Evolutionary conservation across 2,797 vertebrate genomes (phyloP).

Genomic region (Enteromius mattozi): DNA sequence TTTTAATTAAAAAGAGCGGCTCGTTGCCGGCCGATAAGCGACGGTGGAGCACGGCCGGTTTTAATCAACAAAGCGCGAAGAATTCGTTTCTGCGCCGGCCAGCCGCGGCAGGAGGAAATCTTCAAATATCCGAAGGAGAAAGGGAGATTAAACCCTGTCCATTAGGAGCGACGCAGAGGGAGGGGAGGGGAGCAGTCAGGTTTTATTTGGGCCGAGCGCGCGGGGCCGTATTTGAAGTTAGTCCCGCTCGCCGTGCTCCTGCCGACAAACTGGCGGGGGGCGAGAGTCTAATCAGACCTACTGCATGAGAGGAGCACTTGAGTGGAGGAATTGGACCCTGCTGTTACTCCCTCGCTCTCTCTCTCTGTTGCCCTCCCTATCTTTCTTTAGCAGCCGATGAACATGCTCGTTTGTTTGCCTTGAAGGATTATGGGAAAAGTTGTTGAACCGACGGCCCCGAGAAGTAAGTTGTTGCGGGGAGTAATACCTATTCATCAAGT

Average conservation of each 20-base stretch:
- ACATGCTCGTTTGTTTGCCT: constrained; percentile 52
- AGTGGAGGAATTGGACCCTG: constrained; percentile 93
- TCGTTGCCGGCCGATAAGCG: constrained; percentile 97
- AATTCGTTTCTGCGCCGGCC: constrained; percentile 93
- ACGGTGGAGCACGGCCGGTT: constrained; percentile 87
- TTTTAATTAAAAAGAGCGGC: constrained; percentile 99
- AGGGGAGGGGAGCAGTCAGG: constrained; percentile 83
- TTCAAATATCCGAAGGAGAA: constrained; percentile 93
- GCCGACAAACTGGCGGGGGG: constrained; percentile 87
- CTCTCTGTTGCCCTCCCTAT: constrained; percentile 58
- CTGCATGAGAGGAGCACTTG: constrained; percentile 92
- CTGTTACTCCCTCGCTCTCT: constrained; percentile 68
- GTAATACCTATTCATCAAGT: constrained; percentile 34
- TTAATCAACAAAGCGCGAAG: constrained; percentile 99
- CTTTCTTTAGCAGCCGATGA: constrained; percentile 49
- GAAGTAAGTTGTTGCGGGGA: constrained; percentile 34
- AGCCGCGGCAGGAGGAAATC: constrained; percentile 93
- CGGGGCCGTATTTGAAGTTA: constrained; percentile 94
- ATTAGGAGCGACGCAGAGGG: constrained; percentile 78
- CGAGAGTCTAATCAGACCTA: constrained; percentile 88
- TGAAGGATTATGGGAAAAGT: constrained; percentile 56
- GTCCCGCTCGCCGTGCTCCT: constrained; percentile 85
- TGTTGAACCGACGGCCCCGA: constrained; percentile 45
- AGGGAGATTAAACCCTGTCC: constrained; percentile 98
- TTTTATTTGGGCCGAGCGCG: constrained; percentile 93